Evolutionary conservation across 2,888 invertebrate genomes (phyloP), one percentile per base, ranked within the genome.

Genomic region (Tetramorium bicarinatum): DNA sequence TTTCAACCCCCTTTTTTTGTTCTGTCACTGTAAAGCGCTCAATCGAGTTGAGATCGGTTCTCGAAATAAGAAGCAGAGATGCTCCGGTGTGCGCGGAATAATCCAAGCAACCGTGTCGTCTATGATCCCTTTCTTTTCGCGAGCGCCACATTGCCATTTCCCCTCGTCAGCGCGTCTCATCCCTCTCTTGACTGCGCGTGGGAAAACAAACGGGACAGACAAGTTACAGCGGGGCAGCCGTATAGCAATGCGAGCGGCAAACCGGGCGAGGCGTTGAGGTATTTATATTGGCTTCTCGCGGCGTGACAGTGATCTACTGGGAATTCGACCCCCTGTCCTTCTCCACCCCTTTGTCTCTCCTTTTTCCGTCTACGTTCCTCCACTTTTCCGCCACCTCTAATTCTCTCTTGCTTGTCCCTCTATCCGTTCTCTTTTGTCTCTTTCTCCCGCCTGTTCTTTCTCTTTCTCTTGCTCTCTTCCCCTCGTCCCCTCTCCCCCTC

Each of bases 271-370:
- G 90, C 93, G 94, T 94, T 91, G 93, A 93, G 94, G 94, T 94
- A 94, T 94, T 94, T 94, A 94, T 94, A 94, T 94, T 94, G 94
- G 94, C 94, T 94, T 93, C 92, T 93, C 92, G 92, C 89, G 90
- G 91, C 91, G 91, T 93, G 94, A 94, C 94, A 94, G 93, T 94
- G 94, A 94, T 94, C 94, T 94, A 94, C 92, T 93, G 93, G 93
- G 93, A 93, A 93, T 93, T 93, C 91, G 90, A 91, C 85, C 90
- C 88, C 87, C 89, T 87, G 90, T 91, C 89, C 89, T 90, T 83
- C 72, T 83, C 83, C 83, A 44, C 84, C 85, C 84, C 85, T 85
- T 86, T 88, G 87, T 88, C 87, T 84, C 86, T 87, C 84, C 76
- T 85, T 81, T 86, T 88, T 88, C 86, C 85, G 64, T 71, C 71